Percentiles rank a stretch among this genome's conserved stretches.
phyloP scores from a whole-genome alignment of 2,797 vertebrate species.

The Labeo calbasu region DNA sequence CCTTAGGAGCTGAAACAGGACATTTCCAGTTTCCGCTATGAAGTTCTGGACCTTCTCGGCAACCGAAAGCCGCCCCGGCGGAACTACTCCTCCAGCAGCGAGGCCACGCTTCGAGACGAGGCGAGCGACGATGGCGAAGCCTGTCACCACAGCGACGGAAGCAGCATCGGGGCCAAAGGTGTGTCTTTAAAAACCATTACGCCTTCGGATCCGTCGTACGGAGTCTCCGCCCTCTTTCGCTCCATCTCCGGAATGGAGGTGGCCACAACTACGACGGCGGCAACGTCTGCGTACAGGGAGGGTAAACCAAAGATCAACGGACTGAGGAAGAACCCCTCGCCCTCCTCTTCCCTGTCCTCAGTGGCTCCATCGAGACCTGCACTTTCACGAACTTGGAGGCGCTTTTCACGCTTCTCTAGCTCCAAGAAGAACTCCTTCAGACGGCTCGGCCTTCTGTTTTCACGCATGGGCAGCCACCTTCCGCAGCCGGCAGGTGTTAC shows the following conservation, averaged over 20 bases:
- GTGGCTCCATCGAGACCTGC: constrained; percentile 61
- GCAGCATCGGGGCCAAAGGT: constrained; percentile 76
- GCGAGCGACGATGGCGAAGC: constrained; percentile 35
- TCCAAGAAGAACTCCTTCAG: constrained; percentile 90
- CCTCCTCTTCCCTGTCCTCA: constrained; percentile 62
- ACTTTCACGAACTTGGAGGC: constrained; percentile 75
- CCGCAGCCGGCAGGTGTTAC: constrained; percentile 79
- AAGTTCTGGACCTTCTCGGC: constrained; percentile 93
- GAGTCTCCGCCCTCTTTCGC: constrained; percentile 86
- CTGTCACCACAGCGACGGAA: constrained; percentile 68
- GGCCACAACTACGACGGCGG: constrained; percentile 34
- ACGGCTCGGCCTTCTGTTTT: constrained; percentile 90
- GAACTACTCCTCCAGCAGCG: constrained; percentile 90
- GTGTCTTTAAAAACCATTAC: constrained; percentile 86
- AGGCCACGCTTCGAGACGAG: constrained; percentile 84
- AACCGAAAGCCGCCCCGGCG: constrained; percentile 90
- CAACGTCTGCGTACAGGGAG: constrained; percentile 70
- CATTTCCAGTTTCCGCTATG: constrained; percentile 96
- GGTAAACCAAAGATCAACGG: constrained; percentile 91
- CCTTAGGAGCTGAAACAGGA: constrained; percentile 94
- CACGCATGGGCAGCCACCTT: constrained; percentile 86
- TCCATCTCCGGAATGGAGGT: constrained; percentile 84
- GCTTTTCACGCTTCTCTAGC: constrained; percentile 83
- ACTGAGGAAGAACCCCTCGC: constrained; percentile 78
- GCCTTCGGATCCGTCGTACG: constrained; percentile 76